phyloP scores from a whole-genome alignment of 2,888 invertebrate genomes.

The Lutraria lutraria region DNA sequence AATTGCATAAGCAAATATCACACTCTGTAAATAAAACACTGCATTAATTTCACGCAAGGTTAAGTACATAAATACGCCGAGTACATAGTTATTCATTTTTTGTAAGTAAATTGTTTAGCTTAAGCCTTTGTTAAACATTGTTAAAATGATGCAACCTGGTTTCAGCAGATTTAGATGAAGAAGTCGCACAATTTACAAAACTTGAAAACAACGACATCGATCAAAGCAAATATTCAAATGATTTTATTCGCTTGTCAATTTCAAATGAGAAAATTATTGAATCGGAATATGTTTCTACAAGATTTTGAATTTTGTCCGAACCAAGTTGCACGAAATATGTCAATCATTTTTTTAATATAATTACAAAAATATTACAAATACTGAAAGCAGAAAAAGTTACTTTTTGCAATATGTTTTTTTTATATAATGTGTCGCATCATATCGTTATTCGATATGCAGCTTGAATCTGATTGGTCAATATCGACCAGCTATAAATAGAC shows the following conservation, averaged over 20 bases:
- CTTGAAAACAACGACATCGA: background rate
- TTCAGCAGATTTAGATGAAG: background rate
- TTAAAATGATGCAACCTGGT: slow-evolving; percentile 44
- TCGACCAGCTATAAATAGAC: slow-evolving; percentile 14
- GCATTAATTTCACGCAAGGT: slow-evolving; percentile 51
- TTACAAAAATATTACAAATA: slow-evolving; percentile 29
- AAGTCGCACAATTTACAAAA: background rate
- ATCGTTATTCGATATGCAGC: slow-evolving; percentile 44
- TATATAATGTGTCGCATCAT: slow-evolving; percentile 17
- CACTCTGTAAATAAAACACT: slow-evolving; percentile 49
- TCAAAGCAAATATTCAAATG: background rate
- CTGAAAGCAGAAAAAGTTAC: slow-evolving; percentile 6
- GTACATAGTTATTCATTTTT: slow-evolving; percentile 43
- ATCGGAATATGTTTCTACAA: background rate
- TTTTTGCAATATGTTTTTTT: slow-evolving; percentile 30
- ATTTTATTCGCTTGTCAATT: background rate
- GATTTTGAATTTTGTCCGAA: background rate
- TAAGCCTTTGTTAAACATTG: slow-evolving; percentile 50
- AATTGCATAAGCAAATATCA: slow-evolving; percentile 38
- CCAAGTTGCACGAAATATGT: slow-evolving; percentile 2
- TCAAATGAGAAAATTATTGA: background rate
- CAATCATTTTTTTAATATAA: background rate
- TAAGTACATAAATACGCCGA: slow-evolving; percentile 34
- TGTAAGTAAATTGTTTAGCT: slow-evolving; percentile 40
- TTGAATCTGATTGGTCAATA: slow-evolving; percentile 29